phyloP scores from a whole-genome alignment of 1,140 invertebrate species.

The Phocides pigmalion region DNA sequence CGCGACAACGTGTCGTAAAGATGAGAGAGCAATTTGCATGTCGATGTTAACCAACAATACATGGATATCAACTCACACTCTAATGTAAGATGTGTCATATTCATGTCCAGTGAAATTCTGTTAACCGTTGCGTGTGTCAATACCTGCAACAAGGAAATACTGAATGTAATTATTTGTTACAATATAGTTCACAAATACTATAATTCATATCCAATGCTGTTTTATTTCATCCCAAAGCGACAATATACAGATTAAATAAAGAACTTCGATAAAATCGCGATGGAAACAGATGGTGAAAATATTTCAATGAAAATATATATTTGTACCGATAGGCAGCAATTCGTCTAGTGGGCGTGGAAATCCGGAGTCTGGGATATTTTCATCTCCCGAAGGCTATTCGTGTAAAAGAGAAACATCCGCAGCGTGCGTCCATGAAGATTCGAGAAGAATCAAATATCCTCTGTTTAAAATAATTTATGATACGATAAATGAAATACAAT shows the following conservation, averaged over 20 bases:
- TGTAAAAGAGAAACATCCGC: conserved; percentile 51
- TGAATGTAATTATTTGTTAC: not conserved
- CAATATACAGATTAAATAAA: conserved; percentile 4
- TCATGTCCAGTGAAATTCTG: conserved; percentile 36
- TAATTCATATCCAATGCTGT: not conserved
- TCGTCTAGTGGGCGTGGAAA: conserved; percentile 51
- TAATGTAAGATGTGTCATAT: conserved; percentile 43
- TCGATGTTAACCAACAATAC: conserved; percentile 33
- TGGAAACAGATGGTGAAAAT: conserved; percentile 49
- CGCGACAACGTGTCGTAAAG: conserved; percentile 22
- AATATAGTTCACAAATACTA: not conserved
- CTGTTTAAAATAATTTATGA: conserved; percentile 28
- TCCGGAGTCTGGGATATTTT: conserved; percentile 63
- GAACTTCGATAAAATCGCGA: conserved; percentile 39
- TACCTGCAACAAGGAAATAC: conserved; percentile 54
- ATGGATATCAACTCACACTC: conserved; percentile 37
- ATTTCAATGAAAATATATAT: conserved; percentile 35
- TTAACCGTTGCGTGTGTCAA: conserved; percentile 42
- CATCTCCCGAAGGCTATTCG: conserved; percentile 48
- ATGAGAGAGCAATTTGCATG: conserved; percentile 29
- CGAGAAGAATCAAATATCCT: conserved; percentile 20
- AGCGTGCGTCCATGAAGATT: conserved; percentile 34
- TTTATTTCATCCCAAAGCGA: not conserved
- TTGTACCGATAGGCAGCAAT: conserved; percentile 48
- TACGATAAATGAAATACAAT: conserved; percentile 17